Evolutionary conservation across 2,888 invertebrate genomes (phyloP), one percentile per base, ranked within the genome.

Genomic region (Sinhomidia bicolor): DNA sequence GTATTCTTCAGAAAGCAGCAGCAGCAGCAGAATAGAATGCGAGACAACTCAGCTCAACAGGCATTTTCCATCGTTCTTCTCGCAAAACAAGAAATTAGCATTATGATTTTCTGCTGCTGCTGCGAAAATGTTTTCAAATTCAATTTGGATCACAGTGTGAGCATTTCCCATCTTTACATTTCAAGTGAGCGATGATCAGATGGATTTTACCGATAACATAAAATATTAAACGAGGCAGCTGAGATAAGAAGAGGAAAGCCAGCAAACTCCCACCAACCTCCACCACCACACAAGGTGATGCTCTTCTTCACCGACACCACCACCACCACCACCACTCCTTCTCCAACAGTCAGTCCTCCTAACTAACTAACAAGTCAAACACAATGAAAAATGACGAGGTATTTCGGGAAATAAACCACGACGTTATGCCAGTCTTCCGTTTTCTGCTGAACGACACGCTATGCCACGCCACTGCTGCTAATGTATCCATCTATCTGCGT

Each of bases 381-480:
- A 80, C 62, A 80, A 80, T 80, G 80, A 80, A 80, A 62, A 80
- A 62, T 80, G 62, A 80, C 60, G 79, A 60, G 71, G 23, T 44
- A 41, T 20, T 20, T 71, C 9, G 12, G 23, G 71, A 17, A 41
- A 36, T 17, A 44, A 71, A n/a, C n/a, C n/a, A 71, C 14, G 26
- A 44, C 47, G 74, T 74, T 47, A 47, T 47, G 44, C 44, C 5
- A 44, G 14, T 74, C 10, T 51, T 47, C 74, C 26, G n/a, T 65
- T 71, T 71, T 71, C n/a, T n/a, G n/a, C 71, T 12, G 2, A 47
- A 74, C 26, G 74, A 74, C 74, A 74, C 26, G 74, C n/a, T 26
- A 23, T 23, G 44, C n/a, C n/a, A n/a, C n/a, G n/a, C n/a, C n/a
- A n/a, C n/a, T n/a, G n/a, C n/a, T n/a, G n/a, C n/a, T n/a, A n/a